Percentiles rank a stretch among this genome's conserved stretches.
These are phyloP conservation scores for Acrocephalus kingi DNA, from an alignment of 2,113 vertebrate species.

Conservation along the genomic window DNA sequence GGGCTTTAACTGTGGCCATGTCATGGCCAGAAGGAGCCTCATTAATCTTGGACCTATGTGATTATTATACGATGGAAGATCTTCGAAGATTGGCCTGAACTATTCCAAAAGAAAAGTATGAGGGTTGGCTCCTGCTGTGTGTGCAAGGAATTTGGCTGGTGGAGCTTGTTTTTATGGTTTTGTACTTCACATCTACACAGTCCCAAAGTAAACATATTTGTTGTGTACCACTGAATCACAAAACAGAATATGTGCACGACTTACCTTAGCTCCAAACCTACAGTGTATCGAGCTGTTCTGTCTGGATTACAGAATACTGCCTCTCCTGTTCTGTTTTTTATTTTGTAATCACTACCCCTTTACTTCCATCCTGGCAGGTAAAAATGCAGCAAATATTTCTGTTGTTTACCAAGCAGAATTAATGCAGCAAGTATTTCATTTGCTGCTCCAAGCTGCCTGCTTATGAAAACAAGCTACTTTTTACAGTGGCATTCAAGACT, in stretches of 20 bases:
- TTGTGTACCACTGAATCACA: background rate
- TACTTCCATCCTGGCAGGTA: background rate
- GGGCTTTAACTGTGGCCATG: background rate
- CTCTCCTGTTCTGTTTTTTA: background rate
- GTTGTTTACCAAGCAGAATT: background rate
- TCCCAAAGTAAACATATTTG: background rate
- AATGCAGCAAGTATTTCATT: background rate
- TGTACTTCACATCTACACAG: background rate
- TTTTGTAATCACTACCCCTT: background rate
- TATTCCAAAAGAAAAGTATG: background rate
- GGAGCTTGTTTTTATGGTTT: background rate
- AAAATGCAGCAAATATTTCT: background rate
- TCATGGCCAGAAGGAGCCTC: background rate
- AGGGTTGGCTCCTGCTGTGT: background rate
- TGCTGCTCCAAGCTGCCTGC: background rate
- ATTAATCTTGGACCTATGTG: background rate
- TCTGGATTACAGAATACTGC: background rate
- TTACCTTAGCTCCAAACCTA: background rate
- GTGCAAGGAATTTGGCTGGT: background rate
- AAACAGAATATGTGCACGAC: background rate
- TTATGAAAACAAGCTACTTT: background rate
- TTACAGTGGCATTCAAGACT: background rate
- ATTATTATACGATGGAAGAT: background rate
- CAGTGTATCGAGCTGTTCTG: background rate
- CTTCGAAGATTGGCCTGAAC: background rate